phyloP scores from a whole-genome alignment of 2,888 invertebrate genomes.

The Geotrupes spiniger region DNA sequence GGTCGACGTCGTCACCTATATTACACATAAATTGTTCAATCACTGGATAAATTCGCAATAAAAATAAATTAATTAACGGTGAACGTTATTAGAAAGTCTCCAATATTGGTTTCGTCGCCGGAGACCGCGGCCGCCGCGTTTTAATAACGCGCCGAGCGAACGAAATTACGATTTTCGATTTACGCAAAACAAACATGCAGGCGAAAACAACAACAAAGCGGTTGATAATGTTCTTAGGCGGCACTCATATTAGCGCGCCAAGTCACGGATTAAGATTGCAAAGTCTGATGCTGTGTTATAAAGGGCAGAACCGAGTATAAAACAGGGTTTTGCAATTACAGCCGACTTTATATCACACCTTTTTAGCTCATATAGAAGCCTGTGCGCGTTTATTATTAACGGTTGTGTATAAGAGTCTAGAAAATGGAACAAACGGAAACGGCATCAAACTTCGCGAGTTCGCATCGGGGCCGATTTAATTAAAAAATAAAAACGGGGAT shows the following conservation, averaged over 20 bases:
- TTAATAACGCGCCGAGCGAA: not conserved
- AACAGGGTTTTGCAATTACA: slow-evolving; percentile 27
- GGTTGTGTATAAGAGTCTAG: slow-evolving; percentile 1
- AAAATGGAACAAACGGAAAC: not conserved
- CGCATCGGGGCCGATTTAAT: slow-evolving; percentile 16
- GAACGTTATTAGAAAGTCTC: too few species aligned
- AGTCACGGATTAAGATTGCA: slow-evolving; percentile 1
- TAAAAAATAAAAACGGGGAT: slow-evolving; percentile 2
- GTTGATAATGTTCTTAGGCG: slow-evolving; percentile 9
- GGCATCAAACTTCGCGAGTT: slow-evolving; percentile 11
- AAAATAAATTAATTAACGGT: too few species aligned
- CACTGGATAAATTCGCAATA: too few species aligned
- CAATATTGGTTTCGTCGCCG: too few species aligned
- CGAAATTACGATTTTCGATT: too few species aligned
- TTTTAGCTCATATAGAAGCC: slow-evolving; percentile 25
- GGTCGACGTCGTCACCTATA: too few species aligned
- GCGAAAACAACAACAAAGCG: slow-evolving; percentile 17
- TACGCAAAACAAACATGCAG: not conserved
- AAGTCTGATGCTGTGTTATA: slow-evolving; percentile 2
- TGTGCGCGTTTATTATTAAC: slow-evolving; percentile 11
- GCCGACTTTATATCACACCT: slow-evolving; percentile 24
- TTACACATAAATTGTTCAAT: too few species aligned
- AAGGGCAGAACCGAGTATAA: slow-evolving; percentile 13
- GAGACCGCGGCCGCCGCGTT: too few species aligned
- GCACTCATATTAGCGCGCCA: slow-evolving; percentile 10